phyloP scores from a whole-genome alignment of 2,113 vertebrate genomes.

The Crotalus tigris region DNA sequence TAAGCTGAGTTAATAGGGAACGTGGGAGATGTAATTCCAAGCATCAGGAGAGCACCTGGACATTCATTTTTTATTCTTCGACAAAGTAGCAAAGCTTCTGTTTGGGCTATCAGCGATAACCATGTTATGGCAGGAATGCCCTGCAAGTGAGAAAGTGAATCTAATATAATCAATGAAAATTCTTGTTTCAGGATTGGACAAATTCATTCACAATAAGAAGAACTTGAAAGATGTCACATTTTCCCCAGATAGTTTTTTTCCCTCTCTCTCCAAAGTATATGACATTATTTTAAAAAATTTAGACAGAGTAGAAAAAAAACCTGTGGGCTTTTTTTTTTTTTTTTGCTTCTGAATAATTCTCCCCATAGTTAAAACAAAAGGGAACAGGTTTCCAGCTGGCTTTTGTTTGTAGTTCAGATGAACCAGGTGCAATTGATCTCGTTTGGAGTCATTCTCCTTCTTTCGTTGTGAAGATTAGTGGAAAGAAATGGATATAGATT shows the following conservation, averaged over 20 bases:
- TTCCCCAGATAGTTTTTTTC: slow-evolving; percentile 40
- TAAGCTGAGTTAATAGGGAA: neutral
- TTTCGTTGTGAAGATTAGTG: slow-evolving; percentile 37
- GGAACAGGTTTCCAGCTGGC: neutral
- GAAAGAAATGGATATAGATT: slow-evolving; percentile 36
- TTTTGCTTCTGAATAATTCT: slow-evolving; percentile 54
- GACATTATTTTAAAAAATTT: slow-evolving; percentile 37
- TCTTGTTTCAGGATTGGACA: slow-evolving; percentile 37
- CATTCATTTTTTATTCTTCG: neutral
- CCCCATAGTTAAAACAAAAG: slow-evolving; percentile 19
- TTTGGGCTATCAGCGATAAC: neutral
- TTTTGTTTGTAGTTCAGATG: slow-evolving; percentile 4
- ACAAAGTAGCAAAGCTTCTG: neutral
- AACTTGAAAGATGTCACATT: slow-evolving; percentile 34
- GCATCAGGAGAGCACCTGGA: neutral
- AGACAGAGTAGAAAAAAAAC: slow-evolving; percentile 18
- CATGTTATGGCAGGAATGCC: neutral
- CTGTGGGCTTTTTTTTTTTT: neutral
- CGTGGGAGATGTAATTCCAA: neutral
- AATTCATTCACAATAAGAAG: slow-evolving; percentile 30
- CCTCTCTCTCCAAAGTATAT: slow-evolving; percentile 29
- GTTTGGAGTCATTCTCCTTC: slow-evolving; percentile 23
- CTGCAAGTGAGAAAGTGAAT: neutral
- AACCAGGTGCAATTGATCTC: slow-evolving; percentile 38
- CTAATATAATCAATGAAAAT: neutral